Evolutionary conservation across 2,888 invertebrate genomes (phyloP), one percentile per base, ranked within the genome.

Genomic region (Cheilosia scutellata): DNA sequence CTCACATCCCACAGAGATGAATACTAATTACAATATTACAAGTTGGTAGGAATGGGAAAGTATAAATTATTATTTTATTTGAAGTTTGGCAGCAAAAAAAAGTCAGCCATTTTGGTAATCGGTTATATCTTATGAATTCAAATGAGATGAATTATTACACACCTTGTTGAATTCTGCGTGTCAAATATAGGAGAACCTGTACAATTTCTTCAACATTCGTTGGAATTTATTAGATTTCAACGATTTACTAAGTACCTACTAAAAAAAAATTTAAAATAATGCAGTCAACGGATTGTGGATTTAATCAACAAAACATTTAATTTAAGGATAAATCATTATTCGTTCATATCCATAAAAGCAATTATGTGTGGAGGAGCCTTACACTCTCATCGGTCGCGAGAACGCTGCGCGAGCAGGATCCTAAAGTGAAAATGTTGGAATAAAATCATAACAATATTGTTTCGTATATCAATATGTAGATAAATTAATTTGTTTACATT

Each of bases 1-100:
- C 29, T 42, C 9, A 62, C 60, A 51, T 72, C 51, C 71, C 40
- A 60, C 40, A 60, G 47, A 65, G 65, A 47, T 65, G 74, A 75
- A 65, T 75, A 75, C 27, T 75, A 65, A 75, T 65, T 65, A 75
- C 40, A 9, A 29, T 27, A 13, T 47, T 57, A 57, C 55, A 25
- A 58, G 47, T 37, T 57, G 65, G 55, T 31, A 47, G 47, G 16
- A 25, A 57, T 31, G 37, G 47, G 16, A n/a, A 57, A 57, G 47
- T 47, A 29, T 65, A 37, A 20, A 25, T 20, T 20, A 16, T 49
- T 49, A 16, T 49, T 20, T 49, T 37, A 37, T 37, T 37, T 37
- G 0, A 11, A 9, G 9, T 20, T 25, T 13, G 16, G 31, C 7
- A 25, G 25, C 37, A 25, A 44, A 33, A 0, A 9, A 0, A 44